phyloP scores from a whole-genome alignment of 2,113 vertebrate genomes.

The Murina feae region DNA sequence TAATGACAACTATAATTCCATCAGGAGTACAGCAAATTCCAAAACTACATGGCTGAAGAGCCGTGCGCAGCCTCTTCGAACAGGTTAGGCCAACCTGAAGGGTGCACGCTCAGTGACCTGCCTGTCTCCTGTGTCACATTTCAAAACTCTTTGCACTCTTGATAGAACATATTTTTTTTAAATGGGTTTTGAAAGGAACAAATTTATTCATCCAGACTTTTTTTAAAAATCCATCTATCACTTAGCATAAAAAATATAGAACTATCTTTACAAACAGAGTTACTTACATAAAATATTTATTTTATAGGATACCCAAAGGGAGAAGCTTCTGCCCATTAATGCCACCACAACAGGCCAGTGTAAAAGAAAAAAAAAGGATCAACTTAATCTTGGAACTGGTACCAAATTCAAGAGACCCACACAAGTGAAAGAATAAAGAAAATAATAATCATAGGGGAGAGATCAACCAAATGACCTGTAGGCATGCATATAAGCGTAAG shows the following conservation, averaged over 20 bases:
- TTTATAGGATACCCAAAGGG: neutral
- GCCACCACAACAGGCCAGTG: neutral
- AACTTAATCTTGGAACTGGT: neutral
- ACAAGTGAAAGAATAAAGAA: slow-evolving; percentile 27
- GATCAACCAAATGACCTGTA: too few species aligned
- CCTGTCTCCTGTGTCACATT: slow-evolving; percentile 56
- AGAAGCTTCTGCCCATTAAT: neutral
- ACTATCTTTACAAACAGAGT: neutral
- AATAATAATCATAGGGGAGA: neutral
- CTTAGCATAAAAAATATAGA: slow-evolving; percentile 17
- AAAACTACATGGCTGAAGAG: slow-evolving; percentile 4
- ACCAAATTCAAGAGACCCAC: neutral
- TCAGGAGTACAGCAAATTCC: slow-evolving; percentile 53
- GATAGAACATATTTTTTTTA: slow-evolving; percentile 53
- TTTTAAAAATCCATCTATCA: neutral
- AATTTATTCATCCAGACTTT: neutral
- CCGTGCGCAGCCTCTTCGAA: slow-evolving; percentile 54
- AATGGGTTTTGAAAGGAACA: slow-evolving; percentile 40
- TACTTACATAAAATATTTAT: slow-evolving; percentile 11
- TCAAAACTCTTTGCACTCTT: slow-evolving; percentile 72
- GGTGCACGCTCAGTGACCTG: slow-evolving; percentile 60
- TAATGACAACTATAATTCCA: slow-evolving; percentile 48
- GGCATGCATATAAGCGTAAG: too few species aligned
- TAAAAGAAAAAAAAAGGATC: slow-evolving; percentile 25
- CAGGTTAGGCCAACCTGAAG: slow-evolving; percentile 19